A percentile compares a stretch with the other conserved stretches of the same genome.
These are phyloP conservation scores for Ferrisia virgata DNA, from an alignment of 2,888 invertebrate species.

Conservation along the genomic window DNA sequence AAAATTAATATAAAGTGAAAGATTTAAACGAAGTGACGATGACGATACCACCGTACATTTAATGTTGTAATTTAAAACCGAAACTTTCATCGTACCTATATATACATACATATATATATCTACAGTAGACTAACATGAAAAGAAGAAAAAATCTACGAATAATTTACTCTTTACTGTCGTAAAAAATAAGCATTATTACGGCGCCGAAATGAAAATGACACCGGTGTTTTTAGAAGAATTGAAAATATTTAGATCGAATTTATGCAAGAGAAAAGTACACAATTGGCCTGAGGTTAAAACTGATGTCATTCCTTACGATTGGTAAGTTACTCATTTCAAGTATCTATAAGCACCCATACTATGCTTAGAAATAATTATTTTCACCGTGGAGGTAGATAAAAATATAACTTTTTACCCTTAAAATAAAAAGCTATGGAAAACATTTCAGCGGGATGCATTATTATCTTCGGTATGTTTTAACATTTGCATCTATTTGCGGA, in stretches of 20 bases:
- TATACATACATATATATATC: too few relatives aligned
- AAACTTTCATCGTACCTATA: background rate
- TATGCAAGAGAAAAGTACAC: background rate
- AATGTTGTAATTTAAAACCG: background rate
- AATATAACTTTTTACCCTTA: too few relatives aligned
- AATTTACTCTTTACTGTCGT: too few relatives aligned
- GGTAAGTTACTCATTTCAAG: too few relatives aligned
- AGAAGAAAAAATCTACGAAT: too few relatives aligned
- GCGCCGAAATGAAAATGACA: background rate
- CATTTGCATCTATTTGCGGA: constrained; percentile 48
- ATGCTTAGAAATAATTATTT: too few relatives aligned
- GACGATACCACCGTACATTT: background rate
- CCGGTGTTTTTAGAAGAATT: constrained; percentile 22
- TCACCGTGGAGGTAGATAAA: too few relatives aligned
- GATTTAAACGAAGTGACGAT: background rate
- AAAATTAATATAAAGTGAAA: background rate
- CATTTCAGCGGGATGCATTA: constrained; percentile 48
- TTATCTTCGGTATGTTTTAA: constrained; percentile 48
- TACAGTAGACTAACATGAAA: too few relatives aligned
- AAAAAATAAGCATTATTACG: background rate
- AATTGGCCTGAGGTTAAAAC: background rate
- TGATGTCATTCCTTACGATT: background rate
- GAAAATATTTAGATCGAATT: background rate
- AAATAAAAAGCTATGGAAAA: background rate
- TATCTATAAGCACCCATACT: too few relatives aligned